Conservation (phyloP, 1,140 invertebrate genomes). For the Hestina assimilis region DNA sequence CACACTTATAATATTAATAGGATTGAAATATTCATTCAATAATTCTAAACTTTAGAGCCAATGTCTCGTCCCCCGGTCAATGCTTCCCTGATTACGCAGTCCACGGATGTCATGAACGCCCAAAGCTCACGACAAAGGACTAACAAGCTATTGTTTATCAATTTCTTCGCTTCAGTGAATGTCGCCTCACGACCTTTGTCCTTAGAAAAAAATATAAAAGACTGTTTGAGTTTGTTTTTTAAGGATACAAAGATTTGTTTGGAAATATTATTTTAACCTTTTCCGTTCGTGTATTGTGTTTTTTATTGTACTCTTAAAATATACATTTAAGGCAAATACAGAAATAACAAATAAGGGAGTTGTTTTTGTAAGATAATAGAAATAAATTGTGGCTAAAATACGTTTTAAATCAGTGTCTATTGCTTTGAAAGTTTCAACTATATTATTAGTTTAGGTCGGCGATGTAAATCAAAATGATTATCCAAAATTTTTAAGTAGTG, state of each 20-base stretch:
- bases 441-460: too few relatives aligned
- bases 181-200: slow-evolving; percentile 26
- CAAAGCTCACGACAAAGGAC: slow-evolving; percentile 60
- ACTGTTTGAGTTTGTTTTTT: slow-evolving; percentile 12
- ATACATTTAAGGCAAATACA: too few relatives aligned
- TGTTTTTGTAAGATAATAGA: too few relatives aligned
- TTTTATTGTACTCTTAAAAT: neutral
- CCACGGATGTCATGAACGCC: slow-evolving; percentile 60
- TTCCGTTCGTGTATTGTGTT: neutral
- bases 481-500: too few relatives aligned
- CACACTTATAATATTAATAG: too few relatives aligned
- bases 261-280: neutral
- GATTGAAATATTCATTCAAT: too few relatives aligned
- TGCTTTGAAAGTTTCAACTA: too few relatives aligned
- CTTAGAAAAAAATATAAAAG: slow-evolving; percentile 17
- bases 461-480: too few relatives aligned
- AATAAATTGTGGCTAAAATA: too few relatives aligned
- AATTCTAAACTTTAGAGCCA: slow-evolving; percentile 18
- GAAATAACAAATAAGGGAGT: too few relatives aligned
- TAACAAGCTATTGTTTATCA: slow-evolving; percentile 69
- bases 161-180: slow-evolving; percentile 36
- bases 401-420: too few relatives aligned
- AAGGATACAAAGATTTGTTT: neutral
- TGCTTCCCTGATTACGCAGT: slow-evolving; percentile 53
- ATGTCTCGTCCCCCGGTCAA: slow-evolving; percentile 48